A percentile compares a stretch with the other conserved stretches of the same genome.
These are phyloP conservation scores for Drosophila quinaria DNA, from an alignment of 2,888 invertebrate species.

Conservation along the genomic window DNA sequence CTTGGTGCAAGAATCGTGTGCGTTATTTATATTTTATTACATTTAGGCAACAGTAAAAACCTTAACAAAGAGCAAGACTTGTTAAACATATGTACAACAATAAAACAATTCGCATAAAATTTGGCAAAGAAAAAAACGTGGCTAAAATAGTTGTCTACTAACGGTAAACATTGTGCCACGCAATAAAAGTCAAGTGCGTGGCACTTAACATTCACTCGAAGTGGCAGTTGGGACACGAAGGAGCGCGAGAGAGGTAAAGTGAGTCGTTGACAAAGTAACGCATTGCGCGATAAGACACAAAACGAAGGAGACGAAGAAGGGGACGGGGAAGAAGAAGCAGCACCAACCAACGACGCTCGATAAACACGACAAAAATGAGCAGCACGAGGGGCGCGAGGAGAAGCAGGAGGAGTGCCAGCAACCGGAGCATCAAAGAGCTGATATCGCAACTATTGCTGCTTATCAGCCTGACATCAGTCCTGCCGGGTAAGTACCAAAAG, in stretches of 20 bases:
- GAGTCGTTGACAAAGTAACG: conserved; percentile 62
- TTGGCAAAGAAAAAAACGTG: conserved; percentile 23
- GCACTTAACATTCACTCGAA: conserved; percentile 57
- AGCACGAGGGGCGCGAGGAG: conserved; percentile 30
- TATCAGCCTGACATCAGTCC: conserved; percentile 79
- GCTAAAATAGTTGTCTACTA: conserved; percentile 29
- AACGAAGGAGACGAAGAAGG: conserved; percentile 43
- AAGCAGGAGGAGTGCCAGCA: conserved; percentile 21
- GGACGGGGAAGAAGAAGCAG: background rate
- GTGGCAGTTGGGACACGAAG: conserved; percentile 5
- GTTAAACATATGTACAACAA: conserved; percentile 22
- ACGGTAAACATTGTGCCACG: conserved; percentile 52
- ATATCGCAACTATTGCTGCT: conserved; percentile 74
- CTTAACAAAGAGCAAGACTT: background rate
- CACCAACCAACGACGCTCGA: conserved; percentile 14
- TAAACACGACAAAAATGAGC: conserved; percentile 33
- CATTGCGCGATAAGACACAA: conserved; percentile 52
- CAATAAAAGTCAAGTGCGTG: conserved; percentile 66
- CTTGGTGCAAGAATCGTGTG: conserved; percentile 6
- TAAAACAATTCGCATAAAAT: conserved; percentile 13
- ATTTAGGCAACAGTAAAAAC: conserved; percentile 10
- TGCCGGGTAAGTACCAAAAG: conserved; percentile 79
- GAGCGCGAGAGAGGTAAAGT: conserved; percentile 19
- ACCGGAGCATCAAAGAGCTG: conserved; percentile 47
- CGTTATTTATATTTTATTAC: conserved; percentile 43